Base-by-base conservation (phyloP, 2,113 vertebrate genomes). In the Pseudonaja textilis region DNA sequence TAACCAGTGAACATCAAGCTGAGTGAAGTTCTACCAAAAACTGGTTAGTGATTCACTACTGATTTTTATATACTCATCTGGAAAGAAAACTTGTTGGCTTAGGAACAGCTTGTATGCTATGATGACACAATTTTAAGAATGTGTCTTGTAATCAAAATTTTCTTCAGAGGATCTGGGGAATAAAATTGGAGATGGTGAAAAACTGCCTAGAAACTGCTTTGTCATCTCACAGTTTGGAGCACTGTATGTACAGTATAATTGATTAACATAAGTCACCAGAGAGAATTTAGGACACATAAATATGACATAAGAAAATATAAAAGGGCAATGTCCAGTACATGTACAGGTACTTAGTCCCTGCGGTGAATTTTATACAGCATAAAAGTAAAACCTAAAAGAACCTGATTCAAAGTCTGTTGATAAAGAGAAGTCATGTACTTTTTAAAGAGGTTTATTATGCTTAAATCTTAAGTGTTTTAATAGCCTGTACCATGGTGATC, bases 361-460 rank as follows among this genome's bases (percentile, higher is more conserved):
- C 56, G n/a, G 42, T 87, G 10, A 87, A 91, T 50, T 50, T 56
- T 47, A 20, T 88, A 47, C 29, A 22, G 9, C 5, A 52, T 61
- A 92, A 92, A 86, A 57, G 29, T 50, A 29, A n/a, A 29, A 87
- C 39, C 23, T 59, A 94, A 59, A 95, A 94, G 18, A 85, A 92
- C 90, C 59, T 90, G 88, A 93, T 42, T 93, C 88, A 93, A 93
- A 94, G 89, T 89, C 93, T 29, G 25, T 88, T 95, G 89, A 93
- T 94, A 57, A 91, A 91, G 89, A 90, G 95, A 25, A 86, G 81
- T 45, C 47, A 55, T 29, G n/a, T 10, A 14, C 52, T 85, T n/a
- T 54, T 42, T 34, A 64, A 64, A 64, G n/a, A 64, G 34, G 22
- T 92, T 88, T 55, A 88, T n/a, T 74, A 20, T 74, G 50, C 25